Base-by-base conservation (phyloP, 1,140 invertebrate genomes). In the Temnothorax curvispinosus region DNA sequence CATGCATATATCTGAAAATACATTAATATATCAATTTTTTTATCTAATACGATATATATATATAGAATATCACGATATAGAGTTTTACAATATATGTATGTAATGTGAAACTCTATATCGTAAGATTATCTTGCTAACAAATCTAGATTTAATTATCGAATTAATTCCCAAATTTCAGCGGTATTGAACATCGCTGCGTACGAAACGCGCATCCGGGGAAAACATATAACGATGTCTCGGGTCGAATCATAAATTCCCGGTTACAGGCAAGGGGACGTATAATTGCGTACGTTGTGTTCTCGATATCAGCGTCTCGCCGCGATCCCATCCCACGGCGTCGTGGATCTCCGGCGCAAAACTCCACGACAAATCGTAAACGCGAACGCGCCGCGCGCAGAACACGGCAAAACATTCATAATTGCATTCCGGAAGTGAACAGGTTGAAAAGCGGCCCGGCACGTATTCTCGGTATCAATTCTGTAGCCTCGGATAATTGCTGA, bases 391-490 rank as follows among this genome's bases (percentile, higher is more conserved):
- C 56, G 52, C 41, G 56, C 35, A 80, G 74, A 81, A 65, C 56
- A 71, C 88, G 80, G 77, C 86, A 77, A 90, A 90, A 88, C 76
- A 84, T n/a, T 77, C 56, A 86, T 88, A 90, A 90, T 90, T 90
- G 75, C 88, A 88, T 90, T 88, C 81, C 88, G 81, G 88, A 90
- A 81, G 86, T 35, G 85, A 84, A 47, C 85, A 58, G 62, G 69
- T 82, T 86, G 88, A 85, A 90, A 87, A 87, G 88, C 80, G 69
- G n/a, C 72, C 38, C 47, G 78, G 52, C 88, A 67, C 64, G 67
- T 52, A 67, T 84, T 62, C 88, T 78, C 78, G 62, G 62, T 85
- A 71, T 84, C 88, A 27, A 75, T 86, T 87, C 84, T 84, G 85
- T 87, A 65, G 52, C 52, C 76, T 21, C 77, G 76, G 58, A 88